phyloP scores from a whole-genome alignment of 2,113 vertebrate genomes.

The Nibea albiflora region DNA sequence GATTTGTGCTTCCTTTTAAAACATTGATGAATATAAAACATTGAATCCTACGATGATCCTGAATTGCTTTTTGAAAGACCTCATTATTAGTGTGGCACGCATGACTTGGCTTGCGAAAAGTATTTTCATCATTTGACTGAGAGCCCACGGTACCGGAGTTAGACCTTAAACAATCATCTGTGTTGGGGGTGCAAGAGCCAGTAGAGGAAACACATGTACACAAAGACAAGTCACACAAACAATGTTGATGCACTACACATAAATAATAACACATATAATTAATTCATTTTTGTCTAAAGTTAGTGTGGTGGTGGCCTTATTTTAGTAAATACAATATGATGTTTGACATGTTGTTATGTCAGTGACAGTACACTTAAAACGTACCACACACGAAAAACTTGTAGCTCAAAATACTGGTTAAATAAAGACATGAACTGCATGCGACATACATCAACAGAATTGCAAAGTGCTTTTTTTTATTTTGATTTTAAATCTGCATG shows the following conservation, averaged over 20 bases:
- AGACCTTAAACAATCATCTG: neutral
- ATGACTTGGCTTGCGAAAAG: constrained; percentile 34
- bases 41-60: constrained; percentile 7
- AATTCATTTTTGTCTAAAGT: neutral
- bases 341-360: neutral
- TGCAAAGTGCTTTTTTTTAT: constrained; percentile 72
- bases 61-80: constrained; percentile 62
- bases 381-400: constrained; percentile 7
- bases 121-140: neutral
- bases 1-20: neutral
- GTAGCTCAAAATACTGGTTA: neutral
- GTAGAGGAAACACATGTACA: constrained; percentile 61
- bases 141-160: neutral
- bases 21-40: neutral
- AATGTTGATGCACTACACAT: constrained; percentile 7
- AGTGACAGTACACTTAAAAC: neutral
- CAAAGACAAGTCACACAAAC: constrained; percentile 55
- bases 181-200: constrained; percentile 58
- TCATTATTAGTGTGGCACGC: neutral
- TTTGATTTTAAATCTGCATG: constrained; percentile 75
- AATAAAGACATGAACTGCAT: constrained; percentile 63
- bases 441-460: constrained; percentile 68
- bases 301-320: neutral
- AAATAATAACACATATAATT: neutral
- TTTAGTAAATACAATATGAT: neutral